Percentiles rank a stretch among this genome's conserved stretches.
phyloP scores from a whole-genome alignment of 1,140 invertebrate genomes.

The Camponotus floridanus region DNA sequence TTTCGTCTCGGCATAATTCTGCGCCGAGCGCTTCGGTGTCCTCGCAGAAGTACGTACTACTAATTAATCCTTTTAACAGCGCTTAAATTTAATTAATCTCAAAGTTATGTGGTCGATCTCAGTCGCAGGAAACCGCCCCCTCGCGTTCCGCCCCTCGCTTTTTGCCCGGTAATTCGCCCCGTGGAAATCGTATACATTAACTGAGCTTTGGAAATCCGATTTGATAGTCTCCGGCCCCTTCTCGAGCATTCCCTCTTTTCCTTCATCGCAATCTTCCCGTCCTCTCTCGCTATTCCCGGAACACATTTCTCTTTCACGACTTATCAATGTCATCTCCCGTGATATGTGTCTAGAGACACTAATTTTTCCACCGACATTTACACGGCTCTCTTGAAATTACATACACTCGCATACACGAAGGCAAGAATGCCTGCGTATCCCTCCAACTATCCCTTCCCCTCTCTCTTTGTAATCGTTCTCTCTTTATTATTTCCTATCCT shows the following conservation, averaged over 20 bases:
- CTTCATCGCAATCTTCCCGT: conserved; percentile 23
- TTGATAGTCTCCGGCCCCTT: conserved; percentile 60
- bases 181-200: conserved; percentile 74
- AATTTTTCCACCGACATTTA: conserved; percentile 61
- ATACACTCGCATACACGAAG: background rate
- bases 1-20: conserved; percentile 77
- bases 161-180: conserved; percentile 66
- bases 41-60: conserved; percentile 75
- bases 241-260: conserved; percentile 1
- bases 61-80: conserved; percentile 83
- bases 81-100: conserved; percentile 83
- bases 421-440: conserved; percentile 26
- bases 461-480: conserved; percentile 55
- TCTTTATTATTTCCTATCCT: conserved; percentile 51
- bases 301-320: conserved; percentile 35
- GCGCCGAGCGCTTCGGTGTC: conserved; percentile 72
- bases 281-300: background rate
- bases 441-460: conserved; percentile 42
- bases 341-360: conserved; percentile 36
- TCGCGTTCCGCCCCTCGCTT: conserved; percentile 48
- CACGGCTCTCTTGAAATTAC: conserved; percentile 21
- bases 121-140: conserved; percentile 40
- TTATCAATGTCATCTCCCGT: conserved; percentile 35
- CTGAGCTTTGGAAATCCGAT: conserved; percentile 77
- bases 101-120: conserved; percentile 81